These are phyloP conservation scores for Amblyteles armatorius DNA, from an alignment of 2,888 invertebrate species.

Conservation along the genomic window DNA sequence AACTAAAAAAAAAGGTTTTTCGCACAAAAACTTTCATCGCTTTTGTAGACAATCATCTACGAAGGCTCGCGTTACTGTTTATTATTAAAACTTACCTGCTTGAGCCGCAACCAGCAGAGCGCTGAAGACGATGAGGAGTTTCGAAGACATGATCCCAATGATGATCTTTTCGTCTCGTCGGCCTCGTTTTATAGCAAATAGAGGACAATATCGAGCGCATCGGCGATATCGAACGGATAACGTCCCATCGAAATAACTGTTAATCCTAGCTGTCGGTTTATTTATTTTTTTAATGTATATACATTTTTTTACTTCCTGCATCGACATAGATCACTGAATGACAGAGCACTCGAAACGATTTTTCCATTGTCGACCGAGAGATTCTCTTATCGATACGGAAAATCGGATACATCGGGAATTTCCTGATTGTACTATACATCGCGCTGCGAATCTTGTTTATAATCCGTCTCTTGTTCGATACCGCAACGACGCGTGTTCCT, in stretches of 20 bases:
- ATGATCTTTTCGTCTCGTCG: conserved; percentile 1
- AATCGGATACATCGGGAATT: neutral
- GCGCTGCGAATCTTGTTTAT: neutral
- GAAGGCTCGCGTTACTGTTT: neutral
- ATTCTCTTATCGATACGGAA: conserved; percentile 9
- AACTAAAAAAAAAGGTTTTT: no score
- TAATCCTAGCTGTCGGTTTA: neutral
- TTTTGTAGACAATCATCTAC: neutral
- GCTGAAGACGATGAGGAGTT: conserved; percentile 64
- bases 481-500: no score
- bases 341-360: neutral
- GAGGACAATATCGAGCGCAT: conserved; percentile 11
- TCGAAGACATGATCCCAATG: conserved; percentile 68
- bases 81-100: conserved; percentile 70
- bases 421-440: neutral
- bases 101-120: conserved; percentile 64
- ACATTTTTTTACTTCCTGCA: neutral
- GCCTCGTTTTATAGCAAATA: conserved; percentile 42
- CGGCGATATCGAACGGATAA: conserved; percentile 49
- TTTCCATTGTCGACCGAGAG: neutral
- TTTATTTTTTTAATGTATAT: neutral
- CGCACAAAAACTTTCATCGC: neutral
- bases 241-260: conserved; percentile 5
- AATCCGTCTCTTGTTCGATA: neutral
- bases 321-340: conserved; percentile 1